Percentiles rank a stretch among this genome's conserved stretches.
Evolutionary conservation across 1,140 invertebrate species (phyloP).

Genomic region (Eriocheir sinensis): DNA sequence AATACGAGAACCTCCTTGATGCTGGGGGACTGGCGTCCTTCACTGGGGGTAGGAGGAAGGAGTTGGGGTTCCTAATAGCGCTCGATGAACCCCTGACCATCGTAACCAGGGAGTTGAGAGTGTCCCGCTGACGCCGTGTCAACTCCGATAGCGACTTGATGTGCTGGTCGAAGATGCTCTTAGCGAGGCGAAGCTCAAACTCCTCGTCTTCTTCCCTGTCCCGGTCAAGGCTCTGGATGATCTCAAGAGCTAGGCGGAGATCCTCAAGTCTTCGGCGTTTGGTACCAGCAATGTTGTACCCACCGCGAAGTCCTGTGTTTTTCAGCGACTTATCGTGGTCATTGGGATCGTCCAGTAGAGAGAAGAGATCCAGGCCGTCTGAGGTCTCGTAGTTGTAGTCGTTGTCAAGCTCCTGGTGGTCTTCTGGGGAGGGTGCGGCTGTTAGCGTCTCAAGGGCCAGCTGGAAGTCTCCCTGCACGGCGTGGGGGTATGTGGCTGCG

Average conservation of each 20-base stretch:
- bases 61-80: not conserved
- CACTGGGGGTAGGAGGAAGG: not conserved
- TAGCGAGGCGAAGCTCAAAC: slow-evolving; percentile 58
- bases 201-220: not conserved
- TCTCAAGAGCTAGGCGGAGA: slow-evolving; percentile 60
- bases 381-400: not conserved
- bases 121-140: slow-evolving; percentile 58
- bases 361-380: slow-evolving; percentile 5
- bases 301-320: not conserved
- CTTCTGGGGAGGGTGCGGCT: not conserved
- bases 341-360: not conserved
- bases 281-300: slow-evolving; percentile 18
- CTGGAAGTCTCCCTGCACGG: slow-evolving; percentile 66
- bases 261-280: slow-evolving; percentile 60
- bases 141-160: slow-evolving; percentile 62
- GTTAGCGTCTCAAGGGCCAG: slow-evolving; percentile 44
- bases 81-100: slow-evolving; percentile 33
- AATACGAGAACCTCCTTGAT: not conserved
- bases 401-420: not conserved
- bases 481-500: not conserved
- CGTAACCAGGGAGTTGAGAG: slow-evolving; percentile 54
- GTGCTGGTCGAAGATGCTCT: slow-evolving; percentile 56
- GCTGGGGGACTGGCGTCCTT: slow-evolving; percentile 5
- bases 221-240: slow-evolving; percentile 48
- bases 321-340: not conserved